Evolutionary conservation across 2,888 invertebrate species (phyloP).

Genomic region (Oligia fasciuncula): DNA sequence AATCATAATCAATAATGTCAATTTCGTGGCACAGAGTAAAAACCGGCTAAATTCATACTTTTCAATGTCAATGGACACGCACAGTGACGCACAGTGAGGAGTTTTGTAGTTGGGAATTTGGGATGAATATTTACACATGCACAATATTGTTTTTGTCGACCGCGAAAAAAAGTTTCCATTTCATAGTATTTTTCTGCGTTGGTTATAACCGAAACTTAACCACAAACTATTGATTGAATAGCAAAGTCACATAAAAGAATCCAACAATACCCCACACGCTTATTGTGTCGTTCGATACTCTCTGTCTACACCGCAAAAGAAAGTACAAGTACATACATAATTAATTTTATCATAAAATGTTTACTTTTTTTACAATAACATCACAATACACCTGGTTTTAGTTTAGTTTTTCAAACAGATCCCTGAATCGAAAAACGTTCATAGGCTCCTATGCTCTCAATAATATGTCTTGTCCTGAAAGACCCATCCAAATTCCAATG

Average conservation of each 20-base stretch:
- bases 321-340: no score
- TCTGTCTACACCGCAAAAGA: neutral
- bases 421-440: no score
- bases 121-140: neutral
- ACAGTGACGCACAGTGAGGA: neutral
- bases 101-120: neutral
- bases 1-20: constrained; percentile 4
- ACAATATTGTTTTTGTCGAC: neutral
- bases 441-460: no score
- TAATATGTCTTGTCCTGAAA: no score
- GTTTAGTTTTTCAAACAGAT: no score
- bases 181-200: neutral
- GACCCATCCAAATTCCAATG: no score
- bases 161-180: neutral
- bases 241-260: neutral
- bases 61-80: neutral
- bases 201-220: neutral
- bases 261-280: neutral
- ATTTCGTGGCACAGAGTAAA: constrained; percentile 15
- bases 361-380: no score
- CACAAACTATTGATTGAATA: neutral
- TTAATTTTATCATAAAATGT: no score
- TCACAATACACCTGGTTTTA: no score
- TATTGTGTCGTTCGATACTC: neutral
- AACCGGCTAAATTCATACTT: neutral